These are phyloP conservation scores for Gymnobelideus leadbeateri DNA, from an alignment of 2,113 vertebrate genomes.

Conservation along the genomic window DNA sequence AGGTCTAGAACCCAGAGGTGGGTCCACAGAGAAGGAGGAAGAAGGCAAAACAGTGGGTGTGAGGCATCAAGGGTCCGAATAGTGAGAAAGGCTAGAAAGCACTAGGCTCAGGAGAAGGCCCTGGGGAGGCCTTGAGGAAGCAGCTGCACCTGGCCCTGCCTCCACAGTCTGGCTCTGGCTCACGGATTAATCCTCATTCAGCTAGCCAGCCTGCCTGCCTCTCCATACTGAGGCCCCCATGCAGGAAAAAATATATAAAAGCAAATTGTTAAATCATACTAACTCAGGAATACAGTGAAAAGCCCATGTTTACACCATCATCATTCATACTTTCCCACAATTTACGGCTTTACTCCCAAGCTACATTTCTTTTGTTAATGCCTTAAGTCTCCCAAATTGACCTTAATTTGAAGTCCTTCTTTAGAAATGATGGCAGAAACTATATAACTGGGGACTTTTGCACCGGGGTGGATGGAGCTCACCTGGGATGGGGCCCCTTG, in stretches of 20 bases:
- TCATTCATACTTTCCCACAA: background rate
- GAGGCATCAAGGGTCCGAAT: background rate
- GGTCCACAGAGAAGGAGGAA: background rate
- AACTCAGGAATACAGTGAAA: background rate
- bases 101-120: background rate
- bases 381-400: background rate
- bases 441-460: background rate
- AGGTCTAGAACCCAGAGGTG: background rate
- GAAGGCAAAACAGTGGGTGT: background rate
- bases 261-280: background rate
- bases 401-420: background rate
- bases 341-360: background rate
- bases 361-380: background rate
- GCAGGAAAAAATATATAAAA: background rate
- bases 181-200: background rate
- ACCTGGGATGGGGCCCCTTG: background rate
- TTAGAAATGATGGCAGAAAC: background rate
- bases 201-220: background rate
- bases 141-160: background rate
- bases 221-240: background rate
- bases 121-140: background rate
- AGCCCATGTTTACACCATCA: background rate
- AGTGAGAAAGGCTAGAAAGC: background rate
- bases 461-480: background rate
- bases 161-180: background rate